Evolutionary conservation across 2,888 invertebrate genomes (phyloP), one percentile per base, ranked within the genome.

Genomic region (Andrena trimmerana): DNA sequence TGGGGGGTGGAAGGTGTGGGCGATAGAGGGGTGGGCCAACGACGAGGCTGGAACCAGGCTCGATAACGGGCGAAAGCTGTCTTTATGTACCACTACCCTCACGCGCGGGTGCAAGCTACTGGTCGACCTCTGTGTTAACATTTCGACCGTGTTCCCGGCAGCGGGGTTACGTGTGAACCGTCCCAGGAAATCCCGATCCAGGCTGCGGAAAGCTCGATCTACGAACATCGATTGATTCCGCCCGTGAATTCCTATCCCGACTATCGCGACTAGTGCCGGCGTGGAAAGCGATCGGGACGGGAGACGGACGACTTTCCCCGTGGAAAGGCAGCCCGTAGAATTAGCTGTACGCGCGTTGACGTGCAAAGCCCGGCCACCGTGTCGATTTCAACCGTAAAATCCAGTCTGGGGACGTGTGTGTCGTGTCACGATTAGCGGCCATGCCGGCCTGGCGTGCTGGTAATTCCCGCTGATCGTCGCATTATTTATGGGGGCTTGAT

Each of bases 31-130:
- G 42, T 42, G 42, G 73, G n/a, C 72, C 72, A 72, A 33, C 70
- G 66, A 70, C 78, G 77, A 79, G 85, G 83, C 60, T 77, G 70
- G 66, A 81, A 81, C 69, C 68, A 78, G 75, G 84, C 83, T 85
- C 89, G 90, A 90, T 90, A 90, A 90, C 89, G 87, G 86, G 78
- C 85, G 76, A 84, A 83, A 80, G 87, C 87, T 86, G 87, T 85
- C 89, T 89, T 90, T 86, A 85, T 83, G 76, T 81, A 81, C 81
- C 82, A 77, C 67, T 60, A 79, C 81, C 52, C 65, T 68, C 73
- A 68, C 60, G 50, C 62, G 16, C 36, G 63, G 67, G 73, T 78
- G 77, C 78, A 52, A 73, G 50, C 73, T n/a, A 8, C 48, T 57
- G 24, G 48, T n/a, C 57, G 57, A 57, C 20, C 52, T 67, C 63